Conservation (phyloP, 2,888 invertebrate genomes). For the Eretmocerus hayati region DNA sequence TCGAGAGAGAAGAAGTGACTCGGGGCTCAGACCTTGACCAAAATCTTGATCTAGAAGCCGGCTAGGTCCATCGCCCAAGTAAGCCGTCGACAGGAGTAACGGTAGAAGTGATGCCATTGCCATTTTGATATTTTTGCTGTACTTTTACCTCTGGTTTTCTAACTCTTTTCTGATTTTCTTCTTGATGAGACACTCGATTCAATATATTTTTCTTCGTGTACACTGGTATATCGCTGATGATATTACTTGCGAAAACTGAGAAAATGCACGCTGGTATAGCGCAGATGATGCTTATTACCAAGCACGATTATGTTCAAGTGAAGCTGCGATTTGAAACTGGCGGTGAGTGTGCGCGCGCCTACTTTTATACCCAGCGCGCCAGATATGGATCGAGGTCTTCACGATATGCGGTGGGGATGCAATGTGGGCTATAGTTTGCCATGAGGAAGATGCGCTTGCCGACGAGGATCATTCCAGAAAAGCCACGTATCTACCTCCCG, state of each 20-base stretch:
- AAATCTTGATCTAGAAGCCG: slow-evolving; percentile 74
- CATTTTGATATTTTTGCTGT: slow-evolving; percentile 27
- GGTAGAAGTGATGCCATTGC: slow-evolving; percentile 71
- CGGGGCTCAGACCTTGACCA: slow-evolving; percentile 64
- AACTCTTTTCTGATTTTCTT: no score
- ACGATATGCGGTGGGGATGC: slow-evolving; percentile 2
- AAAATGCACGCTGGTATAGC: no score
- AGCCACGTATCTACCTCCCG: no score
- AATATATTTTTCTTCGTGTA: no score
- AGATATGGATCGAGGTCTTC: background rate
- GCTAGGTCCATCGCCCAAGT: slow-evolving; percentile 72
- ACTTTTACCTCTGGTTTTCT: no score
- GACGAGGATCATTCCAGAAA: slow-evolving; percentile 13
- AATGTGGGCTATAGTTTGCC: background rate
- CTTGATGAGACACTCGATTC: no score
- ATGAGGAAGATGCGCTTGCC: background rate
- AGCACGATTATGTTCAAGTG: no score
- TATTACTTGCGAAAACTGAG: no score
- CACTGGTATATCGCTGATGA: no score
- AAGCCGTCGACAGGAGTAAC: slow-evolving; percentile 72
- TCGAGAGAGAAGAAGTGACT: slow-evolving; percentile 52
- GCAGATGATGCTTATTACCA: no score
- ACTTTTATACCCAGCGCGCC: slow-evolving; percentile 3
- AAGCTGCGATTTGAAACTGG: slow-evolving; percentile 3
- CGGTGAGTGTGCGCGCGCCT: background rate